Base-by-base conservation (phyloP, 2,888 invertebrate genomes). In the Heliconius aoede region DNA sequence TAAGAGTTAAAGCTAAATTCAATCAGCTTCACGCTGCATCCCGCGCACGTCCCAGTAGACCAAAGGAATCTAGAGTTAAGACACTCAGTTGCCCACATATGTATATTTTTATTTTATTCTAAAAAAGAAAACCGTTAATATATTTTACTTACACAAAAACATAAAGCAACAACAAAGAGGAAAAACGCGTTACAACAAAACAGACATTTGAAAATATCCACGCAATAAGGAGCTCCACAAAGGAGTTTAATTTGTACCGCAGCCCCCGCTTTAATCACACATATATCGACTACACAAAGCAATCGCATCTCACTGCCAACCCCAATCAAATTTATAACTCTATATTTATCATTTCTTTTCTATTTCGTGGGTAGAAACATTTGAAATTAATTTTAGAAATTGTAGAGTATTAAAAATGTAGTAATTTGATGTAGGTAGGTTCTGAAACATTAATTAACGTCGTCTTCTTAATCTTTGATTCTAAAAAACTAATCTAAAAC, bases 211-310 rank as follows among this genome's bases (percentile, higher is more conserved):
- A 72, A 72, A 60, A 72, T 72, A 61, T 72, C 40, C 36, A 72
- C 32, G 72, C 32, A 75, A 75, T 62, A 71, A 64, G 46, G 74
- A 69, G 36, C 36, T 36, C 21, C 15, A 71, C 69, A 60, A 75
- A 62, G 62, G 75, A 75, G 68, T 75, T 61, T 75, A 75, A 75
- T 75, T 69, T 62, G 71, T 75, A 62, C 68, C 60, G 46, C 62
- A 75, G 55, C 55, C 75, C 69, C 69, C 69, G 28, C 75, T 75
- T 75, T 75, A 75, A 75, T 75, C 75, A 71, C 28, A 75, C 69
- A 62, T 69, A 75, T 71, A 75, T 75, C 75, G 68, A 62, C 40
- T 40, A 60, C 26, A 55, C 55, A 75, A 69, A 71, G 75, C 67
- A 46, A 58, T 72, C 72, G 60, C 72, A 61, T 72, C 72, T 72